Base-by-base conservation (phyloP, 2,797 vertebrate genomes). In the Macroramphosus scolopax region DNA sequence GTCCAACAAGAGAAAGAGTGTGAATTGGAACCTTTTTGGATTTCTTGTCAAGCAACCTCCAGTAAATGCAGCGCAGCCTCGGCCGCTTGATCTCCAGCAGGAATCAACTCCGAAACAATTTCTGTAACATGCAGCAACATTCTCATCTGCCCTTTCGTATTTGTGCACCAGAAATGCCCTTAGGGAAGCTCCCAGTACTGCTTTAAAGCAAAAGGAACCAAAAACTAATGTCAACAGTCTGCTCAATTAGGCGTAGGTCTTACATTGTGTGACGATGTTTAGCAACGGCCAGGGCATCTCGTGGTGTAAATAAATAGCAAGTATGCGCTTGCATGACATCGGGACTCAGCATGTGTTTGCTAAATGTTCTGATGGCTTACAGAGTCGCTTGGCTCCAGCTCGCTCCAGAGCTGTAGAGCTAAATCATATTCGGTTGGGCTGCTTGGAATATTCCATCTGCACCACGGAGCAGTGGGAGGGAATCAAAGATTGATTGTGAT, bases 351-450 rank as follows among this genome's bases (percentile, higher is more conserved):
- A 78, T 64, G 73, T 82, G 81, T 78, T 78, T 80, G 61, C 76
- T 54, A 66, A 73, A 69, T 53, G 57, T 51, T 55, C 68, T 84
- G 73, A 88, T 83, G 81, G 59, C 69, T 80, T 73, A 75, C 81
- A 87, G 82, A 82, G 61, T 67, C 29, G 1, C 44, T 44, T 70
- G 74, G 62, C 62, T 73, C 48, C 36, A 1, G 14, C 64, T 60
- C 17, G 50, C 42, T 58, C 60, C 45, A 36, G 40, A 48, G 48
- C 30, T 29, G 36, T 24, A 17, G 25, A 57, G 31, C 18, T 54
- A 63, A 69, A 62, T 62, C 57, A 54, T 40, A 37, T 62, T 48
- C 50, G 50, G 35, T 57, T 40, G 34, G 40, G 34, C 32, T 31
- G 63, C 45, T 59, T 67, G 60, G 63, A 75, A 82, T 85, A 80